These are phyloP conservation scores for Ellobium chinense DNA, from an alignment of 2,888 invertebrate species.

Conservation along the genomic window DNA sequence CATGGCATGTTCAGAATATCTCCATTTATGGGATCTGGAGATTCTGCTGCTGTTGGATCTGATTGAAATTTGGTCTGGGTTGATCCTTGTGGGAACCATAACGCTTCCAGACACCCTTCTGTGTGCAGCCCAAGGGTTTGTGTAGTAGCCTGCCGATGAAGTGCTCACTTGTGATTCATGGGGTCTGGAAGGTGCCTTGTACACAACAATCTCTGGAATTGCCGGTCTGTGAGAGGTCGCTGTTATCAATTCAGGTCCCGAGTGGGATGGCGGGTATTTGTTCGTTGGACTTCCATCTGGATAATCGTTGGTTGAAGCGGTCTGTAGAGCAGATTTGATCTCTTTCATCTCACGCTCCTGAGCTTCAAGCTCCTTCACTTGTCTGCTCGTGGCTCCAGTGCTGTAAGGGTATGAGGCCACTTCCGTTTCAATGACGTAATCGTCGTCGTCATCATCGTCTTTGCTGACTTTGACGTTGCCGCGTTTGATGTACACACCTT, in stretches of 20 bases:
- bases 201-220: neutral
- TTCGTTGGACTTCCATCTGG: no score
- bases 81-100: neutral
- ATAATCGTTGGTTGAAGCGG: no score
- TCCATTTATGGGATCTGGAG: conserved; percentile 3
- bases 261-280: no score
- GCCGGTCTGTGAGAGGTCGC: neutral
- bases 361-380: neutral
- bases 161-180: conserved; percentile 6
- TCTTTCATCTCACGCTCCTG: neutral
- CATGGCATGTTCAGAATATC: conserved; percentile 3
- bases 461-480: neutral
- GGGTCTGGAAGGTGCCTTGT: neutral
- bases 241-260: neutral
- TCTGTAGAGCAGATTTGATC: neutral
- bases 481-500: neutral
- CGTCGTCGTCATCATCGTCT: neutral
- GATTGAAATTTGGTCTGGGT: conserved; percentile 19
- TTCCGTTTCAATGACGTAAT: conserved; percentile 38
- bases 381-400: neutral
- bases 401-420: conserved; percentile 9
- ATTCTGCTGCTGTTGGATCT: conserved; percentile 4
- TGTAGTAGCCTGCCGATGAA: conserved; percentile 1
- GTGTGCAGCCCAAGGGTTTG: conserved; percentile 35
- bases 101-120: conserved; percentile 28